Base-by-base conservation (phyloP, 2,888 invertebrate species). In the Lagria hirta region DNA sequence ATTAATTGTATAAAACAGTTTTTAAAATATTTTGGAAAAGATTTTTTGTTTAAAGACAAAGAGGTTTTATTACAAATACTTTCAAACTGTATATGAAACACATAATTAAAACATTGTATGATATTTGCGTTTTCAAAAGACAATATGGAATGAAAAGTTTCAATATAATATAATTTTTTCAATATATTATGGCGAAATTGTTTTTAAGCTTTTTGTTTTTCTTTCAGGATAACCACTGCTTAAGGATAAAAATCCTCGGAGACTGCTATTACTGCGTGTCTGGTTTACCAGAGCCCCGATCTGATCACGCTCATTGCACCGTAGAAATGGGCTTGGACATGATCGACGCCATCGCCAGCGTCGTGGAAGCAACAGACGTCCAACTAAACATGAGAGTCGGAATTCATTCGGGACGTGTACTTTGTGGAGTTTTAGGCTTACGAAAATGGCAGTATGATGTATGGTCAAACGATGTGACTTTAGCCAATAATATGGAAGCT, bases 401-500 rank as follows among this genome's bases (percentile, higher is more conserved):
- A 47, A 89, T 94, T 48, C 93, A 94, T 72, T 90, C 92, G 0
- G 93, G 93, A 0, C 79, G 91, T 1, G 93, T 93, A 35, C 74
- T 93, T 28, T 92, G 93, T 67, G 93, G 93, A 7, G 93, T 94
- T 22, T 75, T 94, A 44, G 93, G 94, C 0, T 77, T 92, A 34
- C 79, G 89, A 51, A 92, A 93, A 73, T 94, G 93, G 93, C 92
- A 93, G 72, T 88, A 91, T 71, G 94, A 94, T 68, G 93, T 94
- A 4, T 93, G 92, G 90, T 89, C 90, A 49, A 91, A 92, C 71
- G 93, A 94, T 72, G 93, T 94, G 56, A 91, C 89, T 1, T 75
- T 90, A 42, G 90, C 91, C 17, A 91, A 91, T 70, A 86, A 88
- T 62, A 89, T 91, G 88, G 90, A 91, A 71, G 88, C 88, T 11